A percentile compares a stretch with the other conserved stretches of the same genome.
These are phyloP conservation scores for Perodicticus potto DNA, from an alignment of 2,797 vertebrate genomes.

Conservation along the genomic window DNA sequence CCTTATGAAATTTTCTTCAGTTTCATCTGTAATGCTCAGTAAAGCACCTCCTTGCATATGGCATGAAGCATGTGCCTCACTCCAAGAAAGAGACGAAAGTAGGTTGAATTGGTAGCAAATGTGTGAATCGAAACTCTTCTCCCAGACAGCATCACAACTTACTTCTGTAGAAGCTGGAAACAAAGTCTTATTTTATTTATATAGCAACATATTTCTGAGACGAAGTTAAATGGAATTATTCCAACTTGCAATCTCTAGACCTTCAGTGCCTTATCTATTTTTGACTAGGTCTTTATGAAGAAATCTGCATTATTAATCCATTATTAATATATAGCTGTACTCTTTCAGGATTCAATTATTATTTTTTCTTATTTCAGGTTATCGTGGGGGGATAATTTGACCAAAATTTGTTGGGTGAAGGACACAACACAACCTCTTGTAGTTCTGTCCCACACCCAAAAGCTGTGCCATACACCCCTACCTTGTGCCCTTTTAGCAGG, in stretches of 20 bases:
- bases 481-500: too few relatives aligned
- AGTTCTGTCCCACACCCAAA: too few relatives aligned
- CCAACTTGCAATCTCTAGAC: neutral
- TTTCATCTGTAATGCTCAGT: conserved; percentile 91
- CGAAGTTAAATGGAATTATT: conserved; percentile 24
- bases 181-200: conserved; percentile 44
- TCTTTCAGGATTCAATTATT: neutral
- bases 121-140: conserved; percentile 88
- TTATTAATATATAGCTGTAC: neutral
- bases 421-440: too few relatives aligned
- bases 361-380: too few relatives aligned
- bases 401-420: too few relatives aligned
- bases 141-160: conserved; percentile 92
- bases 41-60: conserved; percentile 94
- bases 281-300: conserved; percentile 12
- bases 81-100: conserved; percentile 93
- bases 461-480: too few relatives aligned
- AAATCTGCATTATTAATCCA: neutral
- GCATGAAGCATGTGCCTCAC: conserved; percentile 92
- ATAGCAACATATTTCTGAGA: neutral
- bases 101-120: conserved; percentile 97
- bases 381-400: too few relatives aligned
- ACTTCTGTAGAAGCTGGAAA: conserved; percentile 84
- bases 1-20: conserved; percentile 93
- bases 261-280: neutral